Evolutionary conservation across 2,888 invertebrate genomes (phyloP), one percentile per base, ranked within the genome.

Genomic region (Drosophila prolongata): DNA sequence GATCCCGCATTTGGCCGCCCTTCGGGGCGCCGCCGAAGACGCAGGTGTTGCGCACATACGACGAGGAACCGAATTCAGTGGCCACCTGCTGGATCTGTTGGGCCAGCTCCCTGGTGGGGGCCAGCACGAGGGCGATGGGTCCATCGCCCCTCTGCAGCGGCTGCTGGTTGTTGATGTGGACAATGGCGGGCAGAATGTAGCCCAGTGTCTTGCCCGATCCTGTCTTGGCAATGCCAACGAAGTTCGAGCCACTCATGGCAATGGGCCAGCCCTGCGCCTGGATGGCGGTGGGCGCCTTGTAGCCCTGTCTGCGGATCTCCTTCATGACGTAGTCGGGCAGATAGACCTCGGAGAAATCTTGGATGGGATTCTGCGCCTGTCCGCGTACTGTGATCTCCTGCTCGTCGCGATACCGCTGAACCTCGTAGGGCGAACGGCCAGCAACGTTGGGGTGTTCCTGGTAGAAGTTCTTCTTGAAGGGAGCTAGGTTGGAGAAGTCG

Each of bases 1-100:
- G 92, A 82, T 96, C 96, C 65, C 95, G 94, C 13, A 95, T 95
- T 92, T 96, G 95, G 65, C 94, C 94, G 55, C 96, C 96, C 90
- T 97, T 97, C 1, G 97, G 96, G 10, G 98, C 97, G 40, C 98
- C 98, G 69, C 98, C 98, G 93, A 97, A 98, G 14, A 97, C 95
- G 91, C 98, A 98, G 0, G 96, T 96, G 91, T 96, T 96, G 44
- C 96, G 94, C 6, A 97, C 95, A 90, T 96, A 95, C 0, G 97
- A 95, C 11, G 95, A 93, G 60, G 95, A 94, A 2, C 97, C 97
- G 93, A 97, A 98, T 80, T 97, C 96, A 27, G 94, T 93, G 4
- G 97, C 96, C 30, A 98, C 97, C 91, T 96, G 95, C 91, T 96
- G 95, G 68, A 97, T 97, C 92, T 97, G 96, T 87, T 96, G 96